Conservation (phyloP, 1,140 invertebrate genomes). For the Trichogramma pretiosum region DNA sequence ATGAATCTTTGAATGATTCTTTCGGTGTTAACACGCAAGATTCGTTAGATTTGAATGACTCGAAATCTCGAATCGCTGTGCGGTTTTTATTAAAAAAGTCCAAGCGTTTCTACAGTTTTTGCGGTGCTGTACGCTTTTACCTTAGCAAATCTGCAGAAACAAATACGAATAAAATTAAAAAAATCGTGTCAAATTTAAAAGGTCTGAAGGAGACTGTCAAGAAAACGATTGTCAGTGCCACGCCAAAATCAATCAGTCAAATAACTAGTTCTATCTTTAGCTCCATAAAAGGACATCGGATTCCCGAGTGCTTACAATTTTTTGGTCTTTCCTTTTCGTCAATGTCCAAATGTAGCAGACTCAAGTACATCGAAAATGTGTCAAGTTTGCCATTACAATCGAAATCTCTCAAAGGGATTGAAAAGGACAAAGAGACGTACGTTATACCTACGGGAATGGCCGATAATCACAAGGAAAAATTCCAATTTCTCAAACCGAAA, state of each 20-base stretch:
- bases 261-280: neutral
- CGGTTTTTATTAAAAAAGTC: conserved; percentile 8
- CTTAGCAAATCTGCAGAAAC: neutral
- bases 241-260: neutral
- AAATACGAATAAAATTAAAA: conserved; percentile 5
- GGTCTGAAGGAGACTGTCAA: conserved; percentile 1
- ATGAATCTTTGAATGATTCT: too few relatives aligned
- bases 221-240: neutral
- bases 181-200: conserved; percentile 1
- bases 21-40: too few relatives aligned
- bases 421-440: too few relatives aligned
- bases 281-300: neutral
- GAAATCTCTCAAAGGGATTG: too few relatives aligned
- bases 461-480: neutral
- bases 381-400: neutral
- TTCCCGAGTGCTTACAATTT: neutral
- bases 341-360: neutral
- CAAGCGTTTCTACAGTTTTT: conserved; percentile 12
- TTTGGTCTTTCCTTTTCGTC: neutral
- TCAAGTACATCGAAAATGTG: neutral
- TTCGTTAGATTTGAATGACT: too few relatives aligned
- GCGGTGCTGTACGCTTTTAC: conserved; percentile 3
- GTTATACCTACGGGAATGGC: too few relatives aligned
- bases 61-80: conserved; percentile 3
- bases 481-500: conserved; percentile 6